Percentiles rank a stretch among this genome's conserved stretches.
phyloP scores from a whole-genome alignment of 1,140 invertebrate genomes.

The Drosophila mayri region DNA sequence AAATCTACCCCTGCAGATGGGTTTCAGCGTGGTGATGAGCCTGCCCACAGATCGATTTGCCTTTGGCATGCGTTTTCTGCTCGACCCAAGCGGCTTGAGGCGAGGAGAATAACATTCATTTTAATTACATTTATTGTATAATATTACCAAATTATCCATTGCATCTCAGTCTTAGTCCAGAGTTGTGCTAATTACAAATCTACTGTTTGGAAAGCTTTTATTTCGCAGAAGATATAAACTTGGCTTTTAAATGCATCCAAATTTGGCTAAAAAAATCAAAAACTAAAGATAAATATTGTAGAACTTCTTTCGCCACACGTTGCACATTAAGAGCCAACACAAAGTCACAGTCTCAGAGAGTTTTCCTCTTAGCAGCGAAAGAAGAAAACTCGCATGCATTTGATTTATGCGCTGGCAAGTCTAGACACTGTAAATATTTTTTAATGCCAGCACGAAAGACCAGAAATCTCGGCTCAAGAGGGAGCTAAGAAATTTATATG shows the following conservation, averaged over 20 bases:
- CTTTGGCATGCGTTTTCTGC: conserved; percentile 73
- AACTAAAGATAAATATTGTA: conserved; percentile 1
- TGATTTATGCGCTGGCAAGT: conserved; percentile 75
- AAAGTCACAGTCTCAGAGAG: conserved; percentile 1
- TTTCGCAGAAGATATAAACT: conserved; percentile 14
- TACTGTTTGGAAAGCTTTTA: conserved; percentile 15
- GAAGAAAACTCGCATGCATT: conserved; percentile 60
- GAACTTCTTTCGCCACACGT: conserved; percentile 24
- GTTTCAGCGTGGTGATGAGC: conserved; percentile 75
- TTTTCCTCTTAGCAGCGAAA: conserved; percentile 28
- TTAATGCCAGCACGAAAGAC: conserved; percentile 62
- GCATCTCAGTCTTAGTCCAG: conserved; percentile 19
- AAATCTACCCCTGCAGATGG: conserved; percentile 66
- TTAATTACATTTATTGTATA: conserved; percentile 32
- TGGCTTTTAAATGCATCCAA: conserved; percentile 28
- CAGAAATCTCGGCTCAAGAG: conserved; percentile 43
- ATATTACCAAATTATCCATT: conserved; percentile 57
- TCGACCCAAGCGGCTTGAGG: conserved; percentile 73
- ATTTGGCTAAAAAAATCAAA: conserved; percentile 38
- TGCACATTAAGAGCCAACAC: conserved; percentile 41
- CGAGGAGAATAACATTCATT: conserved; percentile 47
- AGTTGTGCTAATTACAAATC: conserved; percentile 37
- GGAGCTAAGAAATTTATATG: conserved; percentile 48
- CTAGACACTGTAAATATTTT: conserved; percentile 84
- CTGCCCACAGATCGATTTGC: conserved; percentile 74